Percentiles rank a stretch among this genome's conserved stretches.
Conservation (phyloP, 2,113 vertebrate species). For the Sardina pilchardus region DNA sequence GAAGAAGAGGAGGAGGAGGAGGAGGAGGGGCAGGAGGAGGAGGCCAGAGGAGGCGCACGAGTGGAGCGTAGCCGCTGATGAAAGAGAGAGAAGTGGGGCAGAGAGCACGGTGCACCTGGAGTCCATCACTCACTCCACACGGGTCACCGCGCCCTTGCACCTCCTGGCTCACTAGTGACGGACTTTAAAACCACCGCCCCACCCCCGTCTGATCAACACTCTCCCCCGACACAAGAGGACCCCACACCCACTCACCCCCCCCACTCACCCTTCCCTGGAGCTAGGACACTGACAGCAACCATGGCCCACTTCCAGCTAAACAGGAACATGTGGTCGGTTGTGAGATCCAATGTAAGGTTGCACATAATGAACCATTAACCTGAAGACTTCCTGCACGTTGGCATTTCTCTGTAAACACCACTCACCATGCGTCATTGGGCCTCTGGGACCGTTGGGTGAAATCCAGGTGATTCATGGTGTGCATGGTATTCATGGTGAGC, state of each 20-base stretch:
- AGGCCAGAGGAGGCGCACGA: too few species aligned
- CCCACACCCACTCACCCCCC: too few species aligned
- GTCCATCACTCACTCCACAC: not conserved
- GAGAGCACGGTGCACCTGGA: not conserved
- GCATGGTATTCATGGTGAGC: not conserved
- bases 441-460: not conserved
- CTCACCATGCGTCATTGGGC: not conserved
- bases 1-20: not conserved
- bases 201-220: not conserved
- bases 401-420: not conserved
- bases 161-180: not conserved
- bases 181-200: not conserved
- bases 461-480: not conserved
- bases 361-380: not conserved
- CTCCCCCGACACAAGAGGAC: not conserved
- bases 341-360: not conserved
- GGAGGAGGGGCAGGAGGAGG: not conserved
- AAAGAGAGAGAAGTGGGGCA: not conserved
- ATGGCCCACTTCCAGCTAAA: not conserved
- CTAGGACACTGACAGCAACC: not conserved
- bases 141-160: not conserved
- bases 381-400: not conserved
- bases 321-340: not conserved
- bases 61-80: not conserved
- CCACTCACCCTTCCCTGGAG: not conserved